These are phyloP conservation scores for Podotricha telesiphe DNA, from an alignment of 2,888 invertebrate genomes.

Conservation along the genomic window DNA sequence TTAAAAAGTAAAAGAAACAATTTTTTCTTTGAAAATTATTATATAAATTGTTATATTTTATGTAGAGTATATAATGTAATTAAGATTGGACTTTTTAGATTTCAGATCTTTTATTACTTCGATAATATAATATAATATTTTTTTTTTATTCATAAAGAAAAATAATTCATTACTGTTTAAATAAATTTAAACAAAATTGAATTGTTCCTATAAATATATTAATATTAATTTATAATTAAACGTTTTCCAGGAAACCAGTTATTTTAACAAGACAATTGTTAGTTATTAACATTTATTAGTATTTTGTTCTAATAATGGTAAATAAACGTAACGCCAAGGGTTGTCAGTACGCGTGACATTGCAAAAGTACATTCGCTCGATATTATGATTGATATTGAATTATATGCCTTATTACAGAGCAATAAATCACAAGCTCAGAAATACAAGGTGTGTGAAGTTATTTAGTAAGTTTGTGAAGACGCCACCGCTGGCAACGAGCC, in stretches of 20 bases:
- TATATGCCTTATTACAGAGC: conserved; percentile 48
- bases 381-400: conserved; percentile 34
- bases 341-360: conserved; percentile 45
- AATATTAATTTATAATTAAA: too few relatives aligned
- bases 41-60: too few relatives aligned
- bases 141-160: too few relatives aligned
- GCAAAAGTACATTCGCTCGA: conserved; percentile 43
- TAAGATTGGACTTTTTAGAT: too few relatives aligned
- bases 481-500: conserved; percentile 67
- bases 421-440: conserved; percentile 45
- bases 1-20: too few relatives aligned
- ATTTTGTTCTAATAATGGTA: conserved; percentile 60
- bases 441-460: conserved; percentile 29
- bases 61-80: too few relatives aligned
- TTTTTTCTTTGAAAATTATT: too few relatives aligned
- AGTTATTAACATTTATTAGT: conserved; percentile 11
- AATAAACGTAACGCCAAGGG: conserved; percentile 56
- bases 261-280: not conserved
- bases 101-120: too few relatives aligned
- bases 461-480: conserved; percentile 50
- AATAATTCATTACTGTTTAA: too few relatives aligned
- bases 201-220: too few relatives aligned
- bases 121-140: too few relatives aligned
- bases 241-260: not conserved
- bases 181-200: too few relatives aligned